phyloP scores from a whole-genome alignment of 2,888 invertebrate species.

The Hypsopygia costalis region DNA sequence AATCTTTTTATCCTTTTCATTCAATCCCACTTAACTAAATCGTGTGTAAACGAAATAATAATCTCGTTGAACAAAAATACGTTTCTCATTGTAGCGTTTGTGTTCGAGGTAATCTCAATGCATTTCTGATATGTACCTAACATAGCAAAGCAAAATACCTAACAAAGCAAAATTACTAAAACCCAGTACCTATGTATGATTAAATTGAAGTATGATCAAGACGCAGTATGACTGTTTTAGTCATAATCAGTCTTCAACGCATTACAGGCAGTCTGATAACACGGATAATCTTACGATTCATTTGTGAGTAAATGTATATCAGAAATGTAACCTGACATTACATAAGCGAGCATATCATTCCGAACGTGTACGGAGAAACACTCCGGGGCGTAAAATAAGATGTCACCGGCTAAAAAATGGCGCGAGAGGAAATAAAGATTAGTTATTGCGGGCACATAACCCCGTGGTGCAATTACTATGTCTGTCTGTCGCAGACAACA shows the following conservation, averaged over 20 bases:
- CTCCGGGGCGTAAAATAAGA: conserved; percentile 51
- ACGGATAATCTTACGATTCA: no score
- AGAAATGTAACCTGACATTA: conserved; percentile 25
- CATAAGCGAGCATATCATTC: conserved; percentile 29
- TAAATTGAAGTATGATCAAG: no score
- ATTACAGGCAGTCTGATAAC: no score
- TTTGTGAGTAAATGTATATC: conserved; percentile 21
- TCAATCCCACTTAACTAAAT: conserved; percentile 27
- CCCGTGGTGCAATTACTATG: conserved; percentile 43
- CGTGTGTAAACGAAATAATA: conserved; percentile 27
- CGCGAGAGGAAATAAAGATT: conserved; percentile 44
- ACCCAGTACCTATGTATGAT: no score
- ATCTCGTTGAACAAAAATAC: conserved; percentile 21
- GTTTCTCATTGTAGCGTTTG: conserved; percentile 12
- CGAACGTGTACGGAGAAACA: conserved; percentile 39
- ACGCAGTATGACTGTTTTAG: no score
- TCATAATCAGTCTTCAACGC: no score
- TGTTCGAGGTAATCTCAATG: conserved; percentile 14
- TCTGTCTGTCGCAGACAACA: conserved; percentile 22
- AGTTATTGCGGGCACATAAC: conserved; percentile 47
- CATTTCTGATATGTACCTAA: no score
- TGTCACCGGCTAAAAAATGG: conserved; percentile 58
- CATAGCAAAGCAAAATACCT: no score
- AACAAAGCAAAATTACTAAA: no score
- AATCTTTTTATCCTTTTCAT: not conserved